Base-by-base conservation (phyloP, 53 echinoderm and acorn worm species). In the Mesocentrotus franciscanus region DNA sequence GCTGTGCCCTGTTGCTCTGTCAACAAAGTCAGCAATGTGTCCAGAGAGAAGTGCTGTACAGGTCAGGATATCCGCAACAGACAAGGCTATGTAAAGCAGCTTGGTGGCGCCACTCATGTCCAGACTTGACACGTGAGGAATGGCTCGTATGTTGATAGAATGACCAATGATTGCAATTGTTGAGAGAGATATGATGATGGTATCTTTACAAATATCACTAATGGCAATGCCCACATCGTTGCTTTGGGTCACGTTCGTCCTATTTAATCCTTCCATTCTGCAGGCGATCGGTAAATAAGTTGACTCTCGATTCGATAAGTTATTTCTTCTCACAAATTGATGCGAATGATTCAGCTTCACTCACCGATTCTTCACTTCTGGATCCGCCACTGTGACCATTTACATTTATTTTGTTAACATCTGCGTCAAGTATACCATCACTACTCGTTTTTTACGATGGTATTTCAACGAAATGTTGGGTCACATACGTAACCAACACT, bases 101-200 rank as follows among this genome's bases (percentile, higher is more conserved):
- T 94, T 94, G 36, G 78, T 83, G 27, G 94, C 79, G 35, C 78
- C 59, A 35, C 83, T 26, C 83, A 94, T 94, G 79, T 61, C 79
- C 1, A 33, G 3, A 18, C 58, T 32, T 7, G 79, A 27, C 10
- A 83, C 15, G 22, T 60, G 61, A 61, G 32, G 5, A 17, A 94
- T 78, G 84, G 58, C 61, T 7, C 34, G 57, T 24, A 94, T 56
- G 39, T 81, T 60, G 60, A 94, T 55, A 35, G 32, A 60, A 83
- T 94, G 76, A 22, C 94, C 94, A n/a, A 94, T 15, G 61, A 94
- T 94, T 57, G 94, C 29, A 17, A 94, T 32, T 5, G 83, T 22
- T 9, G 66, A 36, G 36, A 94, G 12, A 2, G 13, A 59, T 15
- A 81, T 16, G 83, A 94, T 36, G 29, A 49, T 68, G 56, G 29